These are phyloP conservation scores for Ianthella basta DNA, from an alignment of 37 sponge, comb jelly and placozoan genomes.

Conservation along the genomic window DNA sequence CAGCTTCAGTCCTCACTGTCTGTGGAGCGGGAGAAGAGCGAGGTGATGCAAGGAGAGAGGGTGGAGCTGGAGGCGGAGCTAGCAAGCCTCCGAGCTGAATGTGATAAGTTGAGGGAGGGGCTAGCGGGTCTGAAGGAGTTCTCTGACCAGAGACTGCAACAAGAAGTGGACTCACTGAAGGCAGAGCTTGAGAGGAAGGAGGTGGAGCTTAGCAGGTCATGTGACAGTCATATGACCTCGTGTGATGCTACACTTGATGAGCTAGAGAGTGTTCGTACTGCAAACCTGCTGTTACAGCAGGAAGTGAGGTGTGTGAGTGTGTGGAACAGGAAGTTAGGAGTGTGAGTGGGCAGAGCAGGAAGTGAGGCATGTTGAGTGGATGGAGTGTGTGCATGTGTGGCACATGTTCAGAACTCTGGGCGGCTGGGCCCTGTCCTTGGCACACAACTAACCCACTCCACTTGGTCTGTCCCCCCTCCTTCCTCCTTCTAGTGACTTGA, in stretches of 20 bases:
- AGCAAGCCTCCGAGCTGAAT: neutral
- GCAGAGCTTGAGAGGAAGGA: conserved; percentile 1
- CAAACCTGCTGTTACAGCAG: conserved; percentile 1
- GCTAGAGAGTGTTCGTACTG: neutral
- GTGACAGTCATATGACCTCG: conserved; percentile 15
- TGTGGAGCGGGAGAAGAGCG: neutral
- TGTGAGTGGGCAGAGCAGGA: neutral
- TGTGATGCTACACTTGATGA: neutral
- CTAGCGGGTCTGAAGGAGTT: neutral
- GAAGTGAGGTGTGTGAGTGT: conserved; percentile 22
- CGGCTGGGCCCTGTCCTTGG: too few relatives aligned
- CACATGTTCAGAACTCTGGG: too few relatives aligned
- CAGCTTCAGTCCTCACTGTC: neutral
- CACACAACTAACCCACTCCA: too few relatives aligned
- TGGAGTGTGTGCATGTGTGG: neutral
- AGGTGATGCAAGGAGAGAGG: neutral
- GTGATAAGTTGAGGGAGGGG: conserved; percentile 13
- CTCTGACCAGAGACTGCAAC: neutral
- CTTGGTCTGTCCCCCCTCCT: too few relatives aligned
- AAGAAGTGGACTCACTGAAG: conserved; percentile 4
- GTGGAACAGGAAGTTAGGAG: too few relatives aligned
- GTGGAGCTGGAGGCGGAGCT: conserved; percentile 18
- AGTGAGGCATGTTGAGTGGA: neutral
- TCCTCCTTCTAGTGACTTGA: conserved; percentile 1
- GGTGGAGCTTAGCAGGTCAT: neutral